These are phyloP conservation scores for Dipodomys merriami DNA, from an alignment of 2,113 vertebrate genomes.

Conservation along the genomic window DNA sequence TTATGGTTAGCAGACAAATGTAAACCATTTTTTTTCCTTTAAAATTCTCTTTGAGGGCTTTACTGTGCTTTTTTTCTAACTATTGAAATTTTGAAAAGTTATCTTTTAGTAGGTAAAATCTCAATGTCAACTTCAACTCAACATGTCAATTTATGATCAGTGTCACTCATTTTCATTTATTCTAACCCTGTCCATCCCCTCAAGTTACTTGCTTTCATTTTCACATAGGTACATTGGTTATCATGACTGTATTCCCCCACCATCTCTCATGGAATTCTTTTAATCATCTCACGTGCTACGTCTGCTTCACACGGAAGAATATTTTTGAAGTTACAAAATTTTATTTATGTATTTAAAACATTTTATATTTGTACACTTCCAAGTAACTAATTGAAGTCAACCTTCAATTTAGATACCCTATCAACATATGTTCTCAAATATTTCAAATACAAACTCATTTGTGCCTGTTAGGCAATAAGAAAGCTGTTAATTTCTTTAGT, in stretches of 20 bases:
- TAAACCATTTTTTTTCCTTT: neutral
- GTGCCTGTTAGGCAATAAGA: neutral
- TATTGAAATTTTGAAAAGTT: neutral
- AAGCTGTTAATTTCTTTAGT: conserved; percentile 83
- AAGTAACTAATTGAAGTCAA: conserved; percentile 29
- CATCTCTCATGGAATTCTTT: too few species aligned
- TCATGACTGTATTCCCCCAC: too few species aligned
- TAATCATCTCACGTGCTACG: too few species aligned
- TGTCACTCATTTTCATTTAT: too few species aligned
- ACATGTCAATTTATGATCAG: too few species aligned
- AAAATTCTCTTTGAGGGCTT: neutral
- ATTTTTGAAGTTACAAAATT: neutral
- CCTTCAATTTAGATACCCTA: conserved; percentile 34
- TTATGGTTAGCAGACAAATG: neutral
- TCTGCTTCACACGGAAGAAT: neutral
- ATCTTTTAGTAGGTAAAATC: too few species aligned
- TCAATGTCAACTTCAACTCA: too few species aligned
- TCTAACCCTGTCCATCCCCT: too few species aligned
- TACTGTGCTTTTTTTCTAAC: neutral
- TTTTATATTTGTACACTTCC: conserved; percentile 22
- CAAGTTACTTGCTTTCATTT: too few species aligned
- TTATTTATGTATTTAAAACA: neutral
- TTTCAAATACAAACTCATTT: neutral
- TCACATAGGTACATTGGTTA: too few species aligned
- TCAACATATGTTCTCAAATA: neutral